These are phyloP conservation scores for Ectemnius lituratus DNA, from an alignment of 2,888 invertebrate genomes.

Conservation along the genomic window DNA sequence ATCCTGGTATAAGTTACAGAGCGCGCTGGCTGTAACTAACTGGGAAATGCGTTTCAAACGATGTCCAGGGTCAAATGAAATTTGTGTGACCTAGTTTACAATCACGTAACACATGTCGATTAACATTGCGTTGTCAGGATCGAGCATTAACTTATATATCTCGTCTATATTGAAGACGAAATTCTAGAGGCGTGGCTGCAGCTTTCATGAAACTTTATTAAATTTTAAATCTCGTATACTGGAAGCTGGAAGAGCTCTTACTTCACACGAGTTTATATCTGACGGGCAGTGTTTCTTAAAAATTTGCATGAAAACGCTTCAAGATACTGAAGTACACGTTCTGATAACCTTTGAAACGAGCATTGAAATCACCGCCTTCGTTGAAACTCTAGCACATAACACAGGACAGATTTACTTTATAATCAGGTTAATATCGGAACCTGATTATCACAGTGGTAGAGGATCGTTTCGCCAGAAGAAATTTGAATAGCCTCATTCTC, in stretches of 20 bases:
- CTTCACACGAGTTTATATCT: too few relatives aligned
- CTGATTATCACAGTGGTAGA: neutral
- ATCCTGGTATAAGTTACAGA: too few relatives aligned
- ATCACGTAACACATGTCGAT: slow-evolving; percentile 3
- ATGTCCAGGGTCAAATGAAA: neutral
- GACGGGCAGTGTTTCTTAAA: too few relatives aligned
- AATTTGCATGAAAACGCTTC: too few relatives aligned
- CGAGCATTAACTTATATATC: too few relatives aligned
- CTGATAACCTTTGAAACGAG: too few relatives aligned
- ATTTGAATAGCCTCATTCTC: slow-evolving; percentile 37
- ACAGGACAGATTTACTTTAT: too few relatives aligned
- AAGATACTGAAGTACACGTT: too few relatives aligned
- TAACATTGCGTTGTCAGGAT: neutral
- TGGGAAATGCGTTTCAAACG: neutral
- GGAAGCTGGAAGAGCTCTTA: neutral
- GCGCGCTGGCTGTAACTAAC: too few relatives aligned
- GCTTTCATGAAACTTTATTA: slow-evolving; percentile 5
- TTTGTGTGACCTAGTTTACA: slow-evolving; percentile 4
- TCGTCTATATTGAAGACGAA: slow-evolving; percentile 3
- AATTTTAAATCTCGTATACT: neutral
- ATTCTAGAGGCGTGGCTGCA: neutral
- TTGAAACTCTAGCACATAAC: too few relatives aligned
- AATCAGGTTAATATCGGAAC: neutral
- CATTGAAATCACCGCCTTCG: too few relatives aligned
- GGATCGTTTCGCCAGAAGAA: slow-evolving; percentile 17